A percentile compares a stretch with the other conserved stretches of the same genome.
phyloP scores from a whole-genome alignment of 2,797 vertebrate species.

The Protonibea diacanthus region DNA sequence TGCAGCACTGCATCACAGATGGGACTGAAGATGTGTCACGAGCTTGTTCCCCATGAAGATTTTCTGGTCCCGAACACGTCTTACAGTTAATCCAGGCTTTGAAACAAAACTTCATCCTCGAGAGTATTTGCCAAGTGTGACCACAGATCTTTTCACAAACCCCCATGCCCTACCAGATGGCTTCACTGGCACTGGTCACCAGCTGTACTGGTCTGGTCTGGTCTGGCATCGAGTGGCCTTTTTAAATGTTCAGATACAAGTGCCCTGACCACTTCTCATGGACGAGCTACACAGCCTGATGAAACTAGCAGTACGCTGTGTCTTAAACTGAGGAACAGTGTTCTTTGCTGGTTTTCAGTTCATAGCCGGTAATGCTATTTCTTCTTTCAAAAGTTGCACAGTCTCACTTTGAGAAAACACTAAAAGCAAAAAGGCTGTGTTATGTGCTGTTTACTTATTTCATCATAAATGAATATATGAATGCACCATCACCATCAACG shows the following conservation, averaged over 20 bases:
- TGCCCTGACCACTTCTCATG: neutral
- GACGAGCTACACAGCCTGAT: neutral
- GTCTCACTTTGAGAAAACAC: neutral
- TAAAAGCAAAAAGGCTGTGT: neutral
- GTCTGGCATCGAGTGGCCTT: neutral
- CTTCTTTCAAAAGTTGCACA: too few relatives aligned
- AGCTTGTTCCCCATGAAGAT: neutral
- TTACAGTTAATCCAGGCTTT: constrained; percentile 2
- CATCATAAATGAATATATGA: neutral
- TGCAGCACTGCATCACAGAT: neutral
- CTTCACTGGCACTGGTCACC: neutral
- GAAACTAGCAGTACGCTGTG: neutral
- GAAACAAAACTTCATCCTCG: neutral
- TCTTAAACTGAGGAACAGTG: too few relatives aligned
- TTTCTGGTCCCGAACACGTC: neutral
- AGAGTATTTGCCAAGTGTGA: constrained; percentile 12
- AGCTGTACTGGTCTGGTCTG: neutral
- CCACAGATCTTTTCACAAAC: neutral
- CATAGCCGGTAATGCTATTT: neutral
- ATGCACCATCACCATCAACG: neutral
- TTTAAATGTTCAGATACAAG: neutral
- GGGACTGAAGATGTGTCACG: neutral
- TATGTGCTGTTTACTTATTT: neutral
- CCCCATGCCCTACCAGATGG: neutral
- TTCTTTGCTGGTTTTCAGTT: neutral